Evolutionary conservation across 35 echinoderm and acorn worm genomes (phyloP).

Genomic region (Nesometra sesokonis): DNA sequence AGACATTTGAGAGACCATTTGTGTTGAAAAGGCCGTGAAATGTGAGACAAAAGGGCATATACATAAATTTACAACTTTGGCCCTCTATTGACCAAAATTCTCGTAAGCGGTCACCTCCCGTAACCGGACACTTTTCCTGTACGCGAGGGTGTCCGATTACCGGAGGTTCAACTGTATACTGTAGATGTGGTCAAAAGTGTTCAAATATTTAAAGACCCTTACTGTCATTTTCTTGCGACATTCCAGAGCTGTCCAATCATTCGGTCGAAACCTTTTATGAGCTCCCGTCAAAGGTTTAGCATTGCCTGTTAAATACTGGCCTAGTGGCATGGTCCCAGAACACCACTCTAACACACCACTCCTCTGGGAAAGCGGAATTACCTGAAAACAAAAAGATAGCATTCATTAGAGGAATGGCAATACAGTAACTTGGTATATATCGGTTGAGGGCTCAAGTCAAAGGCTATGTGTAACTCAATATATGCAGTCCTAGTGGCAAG

Average conservation of each 20-base stretch:
- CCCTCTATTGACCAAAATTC: too few relatives aligned
- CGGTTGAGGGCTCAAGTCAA: conserved; percentile 62
- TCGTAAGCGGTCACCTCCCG: too few relatives aligned
- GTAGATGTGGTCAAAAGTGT: neutral
- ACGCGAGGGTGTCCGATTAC: too few relatives aligned
- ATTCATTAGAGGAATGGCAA: conserved; percentile 9
- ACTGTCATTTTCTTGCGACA: conserved; percentile 74
- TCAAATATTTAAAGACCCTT: neutral
- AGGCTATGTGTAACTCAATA: conserved; percentile 43
- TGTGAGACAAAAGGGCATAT: too few relatives aligned
- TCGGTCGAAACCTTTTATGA: conserved; percentile 55
- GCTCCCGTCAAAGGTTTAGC: conserved; percentile 46
- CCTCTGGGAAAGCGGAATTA: conserved; percentile 83
- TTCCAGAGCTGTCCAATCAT: conserved; percentile 39
- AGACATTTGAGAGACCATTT: too few relatives aligned
- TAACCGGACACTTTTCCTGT: too few relatives aligned
- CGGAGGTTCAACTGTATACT: too few relatives aligned
- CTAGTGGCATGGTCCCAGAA: conserved; percentile 85
- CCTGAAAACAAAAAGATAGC: conserved; percentile 20
- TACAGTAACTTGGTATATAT: conserved; percentile 50
- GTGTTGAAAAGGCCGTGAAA: too few relatives aligned
- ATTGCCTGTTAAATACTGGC: conserved; percentile 70
- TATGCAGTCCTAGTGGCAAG: conserved; percentile 70
- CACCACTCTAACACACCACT: conserved; percentile 98
- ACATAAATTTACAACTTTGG: too few relatives aligned